Conservation (phyloP, 2,113 vertebrate species). For the Orthonyx spaldingii region DNA sequence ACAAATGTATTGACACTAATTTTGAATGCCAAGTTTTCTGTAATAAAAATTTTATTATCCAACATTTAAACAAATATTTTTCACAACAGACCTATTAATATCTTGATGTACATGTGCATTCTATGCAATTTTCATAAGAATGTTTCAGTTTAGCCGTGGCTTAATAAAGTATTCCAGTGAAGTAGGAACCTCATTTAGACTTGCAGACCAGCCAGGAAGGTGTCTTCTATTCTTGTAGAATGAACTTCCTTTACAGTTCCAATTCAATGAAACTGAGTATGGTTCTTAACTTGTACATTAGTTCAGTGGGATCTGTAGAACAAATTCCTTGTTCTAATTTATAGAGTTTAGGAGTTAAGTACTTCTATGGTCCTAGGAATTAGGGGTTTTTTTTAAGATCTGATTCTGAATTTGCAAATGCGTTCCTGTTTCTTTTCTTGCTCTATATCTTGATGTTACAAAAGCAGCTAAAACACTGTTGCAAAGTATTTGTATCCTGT, state of each 20-base stretch:
- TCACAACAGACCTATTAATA: rapidly evolving
- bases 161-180: background rate
- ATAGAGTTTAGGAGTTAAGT: background rate
- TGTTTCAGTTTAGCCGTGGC: background rate
- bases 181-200: background rate
- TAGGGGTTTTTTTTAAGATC: background rate
- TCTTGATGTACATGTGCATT: rapidly evolving
- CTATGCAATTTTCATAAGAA: background rate
- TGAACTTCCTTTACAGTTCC: background rate
- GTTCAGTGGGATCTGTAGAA: background rate
- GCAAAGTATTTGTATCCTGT: background rate
- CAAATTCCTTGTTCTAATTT: background rate
- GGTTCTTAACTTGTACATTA: background rate
- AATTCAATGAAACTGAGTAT: background rate
- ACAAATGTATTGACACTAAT: background rate
- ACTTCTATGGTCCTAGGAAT: background rate
- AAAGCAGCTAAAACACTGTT: background rate
- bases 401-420: background rate
- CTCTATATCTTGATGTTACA: background rate
- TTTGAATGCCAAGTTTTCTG: background rate
- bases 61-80: background rate
- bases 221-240: background rate
- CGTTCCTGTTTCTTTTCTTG: background rate
- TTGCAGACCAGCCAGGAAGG: background rate
- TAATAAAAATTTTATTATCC: background rate